These are phyloP conservation scores for Erythrolamprus reginae DNA, from an alignment of 2,113 vertebrate species.

Conservation along the genomic window DNA sequence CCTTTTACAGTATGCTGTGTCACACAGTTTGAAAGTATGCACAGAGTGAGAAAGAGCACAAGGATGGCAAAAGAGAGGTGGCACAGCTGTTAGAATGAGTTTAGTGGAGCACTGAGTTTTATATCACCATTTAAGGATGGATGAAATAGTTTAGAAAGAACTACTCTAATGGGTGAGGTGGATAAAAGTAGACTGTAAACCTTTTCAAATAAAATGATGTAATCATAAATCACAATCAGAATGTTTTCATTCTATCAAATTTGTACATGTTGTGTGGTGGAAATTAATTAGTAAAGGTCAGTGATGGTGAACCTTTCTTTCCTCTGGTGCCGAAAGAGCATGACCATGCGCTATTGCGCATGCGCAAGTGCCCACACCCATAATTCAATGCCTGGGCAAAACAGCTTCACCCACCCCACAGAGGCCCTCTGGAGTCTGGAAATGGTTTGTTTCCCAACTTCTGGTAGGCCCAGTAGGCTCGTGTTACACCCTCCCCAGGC, in stretches of 20 bases:
- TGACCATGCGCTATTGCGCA: too few species aligned
- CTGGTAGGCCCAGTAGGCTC: too few species aligned
- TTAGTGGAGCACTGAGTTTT: constrained; percentile 67
- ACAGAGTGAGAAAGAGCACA: constrained; percentile 48
- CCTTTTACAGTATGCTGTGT: constrained; percentile 67
- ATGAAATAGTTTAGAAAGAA: constrained; percentile 65
- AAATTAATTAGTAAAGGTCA: not conserved
- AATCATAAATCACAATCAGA: constrained; percentile 38
- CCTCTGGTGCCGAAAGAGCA: too few species aligned
- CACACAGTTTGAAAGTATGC: constrained; percentile 60
- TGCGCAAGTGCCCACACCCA: too few species aligned
- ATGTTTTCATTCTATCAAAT: not conserved
- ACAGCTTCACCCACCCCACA: too few species aligned
- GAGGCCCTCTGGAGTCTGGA: too few species aligned
- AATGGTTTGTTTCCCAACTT: too few species aligned
- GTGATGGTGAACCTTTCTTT: too few species aligned
- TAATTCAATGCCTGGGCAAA: too few species aligned
- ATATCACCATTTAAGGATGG: constrained; percentile 53
- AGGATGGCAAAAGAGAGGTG: constrained; percentile 62
- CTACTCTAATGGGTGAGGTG: constrained; percentile 15
- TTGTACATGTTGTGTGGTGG: not conserved
- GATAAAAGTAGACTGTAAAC: constrained; percentile 31
- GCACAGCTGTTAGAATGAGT: constrained; percentile 65
- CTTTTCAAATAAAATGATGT: constrained; percentile 9
- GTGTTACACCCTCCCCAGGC: too few species aligned